Evolutionary conservation across 2,797 vertebrate species (phyloP), one percentile per base, ranked within the genome.

Genomic region (Rallus crepitans): DNA sequence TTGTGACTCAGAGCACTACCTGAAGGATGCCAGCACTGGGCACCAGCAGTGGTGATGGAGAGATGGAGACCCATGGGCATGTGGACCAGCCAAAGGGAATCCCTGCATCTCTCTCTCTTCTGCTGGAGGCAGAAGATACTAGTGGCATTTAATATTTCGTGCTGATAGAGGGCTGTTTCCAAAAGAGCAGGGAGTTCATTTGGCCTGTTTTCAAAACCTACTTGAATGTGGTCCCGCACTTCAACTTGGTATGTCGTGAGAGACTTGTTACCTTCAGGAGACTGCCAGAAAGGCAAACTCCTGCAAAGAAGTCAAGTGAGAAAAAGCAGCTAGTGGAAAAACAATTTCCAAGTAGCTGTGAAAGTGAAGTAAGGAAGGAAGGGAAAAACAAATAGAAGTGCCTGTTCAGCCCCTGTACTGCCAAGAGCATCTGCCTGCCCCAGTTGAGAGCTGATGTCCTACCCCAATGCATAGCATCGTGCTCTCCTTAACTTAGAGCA

Each of bases 1-100:
- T 42, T 71, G 17, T 45, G 63, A 24, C 27, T 27, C 40, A 25
- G 48, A 81, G 28, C 40, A 56, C 25, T 11, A 15, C 12, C 23
- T 1, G 0, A 7, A 61, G 68, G 33, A 56, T 5, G n/a, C 7
- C 42, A n/a, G 18, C 0, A 0, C 31, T 56, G 31, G 50, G 24
- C 52, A 79, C 24, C 31, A 57, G 56, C 19, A n/a, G 12, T 5
- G 1, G 27, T 39, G 39, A 56, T 9, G 39, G 42, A 61, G 15
- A 50, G 4, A 65, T 10, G 21, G 15, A 27, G 56, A 37, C 23
- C 18, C 13, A 1, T n/a, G 47, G 37, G 56, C 50, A 55, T 1
- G 0, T n/a, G 79, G 30, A 65, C 60, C 64, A 59, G 45, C 40
- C 13, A 4, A 72, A 57, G 35, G 40, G 47, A 87, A 93, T 52